Evolutionary conservation across 2,113 vertebrate genomes (phyloP).

Genomic region (Rattus rattus): DNA sequence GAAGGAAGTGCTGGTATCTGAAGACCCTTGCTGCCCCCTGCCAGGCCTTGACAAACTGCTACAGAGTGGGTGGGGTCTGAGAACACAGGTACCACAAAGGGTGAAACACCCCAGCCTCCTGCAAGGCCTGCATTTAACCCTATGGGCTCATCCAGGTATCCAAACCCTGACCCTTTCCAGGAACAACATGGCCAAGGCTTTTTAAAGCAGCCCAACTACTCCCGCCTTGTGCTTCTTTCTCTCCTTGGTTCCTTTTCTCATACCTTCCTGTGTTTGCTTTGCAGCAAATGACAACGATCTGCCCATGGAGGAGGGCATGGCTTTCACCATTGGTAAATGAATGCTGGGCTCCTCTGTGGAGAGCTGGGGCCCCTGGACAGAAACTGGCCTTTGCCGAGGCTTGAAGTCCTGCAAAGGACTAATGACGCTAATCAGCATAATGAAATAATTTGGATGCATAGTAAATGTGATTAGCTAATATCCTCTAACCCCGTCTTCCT

Average conservation of each 20-base stretch:
- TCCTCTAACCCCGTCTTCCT: slow-evolving; percentile 58
- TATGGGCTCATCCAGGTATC: neutral
- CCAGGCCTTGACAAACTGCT: neutral
- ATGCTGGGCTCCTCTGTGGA: slow-evolving; percentile 63
- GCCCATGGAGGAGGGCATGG: slow-evolving; percentile 90
- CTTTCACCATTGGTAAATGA: slow-evolving; percentile 91
- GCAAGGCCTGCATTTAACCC: neutral
- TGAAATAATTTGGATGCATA: slow-evolving; percentile 79
- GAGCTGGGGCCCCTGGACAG: neutral
- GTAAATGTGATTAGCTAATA: slow-evolving; percentile 65
- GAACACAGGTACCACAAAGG: neutral
- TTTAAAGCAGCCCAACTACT: neutral
- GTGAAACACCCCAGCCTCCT: neutral
- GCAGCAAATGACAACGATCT: slow-evolving; percentile 87
- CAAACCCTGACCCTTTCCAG: neutral
- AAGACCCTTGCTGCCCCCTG: neutral
- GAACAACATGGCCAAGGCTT: slow-evolving; percentile 30
- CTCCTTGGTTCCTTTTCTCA: slow-evolving; percentile 10
- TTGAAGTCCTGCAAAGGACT: slow-evolving; percentile 65
- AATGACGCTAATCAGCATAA: slow-evolving; percentile 78
- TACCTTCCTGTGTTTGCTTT: slow-evolving; percentile 74
- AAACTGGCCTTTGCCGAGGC: neutral
- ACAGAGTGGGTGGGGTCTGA: neutral
- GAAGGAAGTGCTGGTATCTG: neutral
- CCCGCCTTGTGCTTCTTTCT: neutral